phyloP scores from a whole-genome alignment of 2,113 vertebrate genomes.

The Leptobrachium ailaonicum region DNA sequence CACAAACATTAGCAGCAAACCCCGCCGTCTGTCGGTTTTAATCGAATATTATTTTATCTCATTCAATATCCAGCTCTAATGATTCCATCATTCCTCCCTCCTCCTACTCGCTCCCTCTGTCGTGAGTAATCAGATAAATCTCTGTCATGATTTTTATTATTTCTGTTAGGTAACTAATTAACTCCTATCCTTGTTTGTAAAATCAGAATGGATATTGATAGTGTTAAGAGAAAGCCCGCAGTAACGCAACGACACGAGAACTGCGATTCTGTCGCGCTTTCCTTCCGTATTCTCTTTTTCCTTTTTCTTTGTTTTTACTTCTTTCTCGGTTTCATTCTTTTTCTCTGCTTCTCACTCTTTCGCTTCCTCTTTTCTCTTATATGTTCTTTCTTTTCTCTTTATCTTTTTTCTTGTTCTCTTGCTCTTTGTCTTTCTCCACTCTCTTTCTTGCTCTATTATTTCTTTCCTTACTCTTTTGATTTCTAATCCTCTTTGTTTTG shows the following conservation, averaged over 20 bases:
- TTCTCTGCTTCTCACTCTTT: too few relatives aligned
- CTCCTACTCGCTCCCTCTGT: slow-evolving; percentile 44
- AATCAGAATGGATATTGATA: slow-evolving; percentile 44
- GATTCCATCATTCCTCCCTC: slow-evolving; percentile 52
- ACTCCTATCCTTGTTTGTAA: slow-evolving; percentile 48
- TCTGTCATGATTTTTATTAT: slow-evolving; percentile 38
- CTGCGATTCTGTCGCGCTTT: too few relatives aligned
- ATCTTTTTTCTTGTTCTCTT: too few relatives aligned
- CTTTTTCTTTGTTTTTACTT: too few relatives aligned
- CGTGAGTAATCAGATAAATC: slow-evolving; percentile 41
- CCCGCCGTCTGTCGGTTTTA: not conserved
- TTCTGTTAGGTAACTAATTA: slow-evolving; percentile 40
- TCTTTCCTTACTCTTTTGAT: too few relatives aligned
- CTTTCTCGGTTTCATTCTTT: too few relatives aligned
- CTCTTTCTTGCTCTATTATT: too few relatives aligned
- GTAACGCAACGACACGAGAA: not conserved
- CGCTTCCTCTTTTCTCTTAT: too few relatives aligned
- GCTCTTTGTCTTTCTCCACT: too few relatives aligned
- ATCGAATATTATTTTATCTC: not conserved
- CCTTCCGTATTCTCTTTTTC: too few relatives aligned
- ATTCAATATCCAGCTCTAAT: not conserved
- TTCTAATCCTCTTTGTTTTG: too few relatives aligned
- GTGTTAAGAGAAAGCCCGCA: slow-evolving; percentile 16
- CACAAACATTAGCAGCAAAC: not conserved
- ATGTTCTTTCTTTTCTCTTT: too few relatives aligned